Conservation (phyloP, 2,113 vertebrate species). For the Alces alces region DNA sequence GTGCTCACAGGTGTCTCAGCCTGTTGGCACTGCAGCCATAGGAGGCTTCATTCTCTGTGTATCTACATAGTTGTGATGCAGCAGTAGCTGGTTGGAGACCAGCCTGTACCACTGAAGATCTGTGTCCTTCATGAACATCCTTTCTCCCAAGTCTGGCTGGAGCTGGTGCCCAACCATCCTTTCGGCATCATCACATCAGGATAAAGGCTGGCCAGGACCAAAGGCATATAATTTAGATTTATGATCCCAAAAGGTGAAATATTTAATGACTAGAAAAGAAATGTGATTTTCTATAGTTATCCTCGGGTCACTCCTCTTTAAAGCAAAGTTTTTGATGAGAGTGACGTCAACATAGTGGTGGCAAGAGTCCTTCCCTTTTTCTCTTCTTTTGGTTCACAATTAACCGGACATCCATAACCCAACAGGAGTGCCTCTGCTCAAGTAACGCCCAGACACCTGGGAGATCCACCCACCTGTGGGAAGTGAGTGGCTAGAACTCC, state of each 20-base stretch:
- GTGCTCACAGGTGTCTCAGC: too few species aligned
- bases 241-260: neutral
- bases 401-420: neutral
- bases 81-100: neutral
- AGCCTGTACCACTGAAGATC: too few species aligned
- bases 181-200: neutral
- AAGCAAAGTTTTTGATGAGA: neutral
- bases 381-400: neutral
- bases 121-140: accelerated
- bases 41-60: neutral
- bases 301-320: neutral
- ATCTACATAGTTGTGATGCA: neutral
- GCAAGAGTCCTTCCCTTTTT: too few species aligned
- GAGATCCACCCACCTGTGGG: neutral
- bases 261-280: neutral
- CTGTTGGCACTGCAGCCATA: neutral
- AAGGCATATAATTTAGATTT: neutral
- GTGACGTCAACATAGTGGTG: accelerated
- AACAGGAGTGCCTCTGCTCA: neutral
- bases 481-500: neutral
- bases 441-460: neutral
- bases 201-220: neutral
- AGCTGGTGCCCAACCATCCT: too few species aligned
- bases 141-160: neutral
- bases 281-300: neutral